Conservation (phyloP, 2,113 vertebrate species). For the Pagrus major region DNA sequence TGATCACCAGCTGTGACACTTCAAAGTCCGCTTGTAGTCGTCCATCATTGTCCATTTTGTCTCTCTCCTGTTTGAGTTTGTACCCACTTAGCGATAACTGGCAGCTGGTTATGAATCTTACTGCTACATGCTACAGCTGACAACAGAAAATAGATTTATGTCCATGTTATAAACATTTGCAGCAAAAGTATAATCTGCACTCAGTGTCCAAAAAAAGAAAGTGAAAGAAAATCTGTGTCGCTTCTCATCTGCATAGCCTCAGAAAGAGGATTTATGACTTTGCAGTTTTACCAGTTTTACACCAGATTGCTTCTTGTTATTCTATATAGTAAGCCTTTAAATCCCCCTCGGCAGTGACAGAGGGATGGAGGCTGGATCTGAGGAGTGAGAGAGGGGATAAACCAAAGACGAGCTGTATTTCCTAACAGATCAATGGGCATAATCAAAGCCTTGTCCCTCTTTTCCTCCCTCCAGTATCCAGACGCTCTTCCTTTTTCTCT, state of each 20-base stretch:
- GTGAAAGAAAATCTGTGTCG: background rate
- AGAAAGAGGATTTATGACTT: conserved; percentile 60
- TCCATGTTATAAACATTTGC: background rate
- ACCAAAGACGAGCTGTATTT: conserved; percentile 49
- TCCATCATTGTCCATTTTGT: conserved; percentile 21
- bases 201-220: background rate
- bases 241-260: background rate
- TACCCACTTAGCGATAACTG: conserved; percentile 5
- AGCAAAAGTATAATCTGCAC: background rate
- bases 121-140: too few species aligned
- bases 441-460: conserved; percentile 34
- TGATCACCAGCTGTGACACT: conserved; percentile 42
- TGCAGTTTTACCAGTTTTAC: conserved; percentile 62
- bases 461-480: background rate
- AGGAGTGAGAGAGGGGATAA: conserved; percentile 52
- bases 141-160: background rate
- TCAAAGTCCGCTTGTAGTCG: background rate
- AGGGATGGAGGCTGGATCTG: conserved; percentile 21
- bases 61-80: background rate
- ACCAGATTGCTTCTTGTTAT: conserved; percentile 69
- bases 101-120: background rate
- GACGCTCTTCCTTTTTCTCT: background rate
- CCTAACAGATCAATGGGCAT: conserved; percentile 36
- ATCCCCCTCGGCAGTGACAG: conserved; percentile 44
- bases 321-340: conserved; percentile 66